These are phyloP conservation scores for Drosophila setosimentum DNA, from an alignment of 2,888 invertebrate species.

Conservation along the genomic window DNA sequence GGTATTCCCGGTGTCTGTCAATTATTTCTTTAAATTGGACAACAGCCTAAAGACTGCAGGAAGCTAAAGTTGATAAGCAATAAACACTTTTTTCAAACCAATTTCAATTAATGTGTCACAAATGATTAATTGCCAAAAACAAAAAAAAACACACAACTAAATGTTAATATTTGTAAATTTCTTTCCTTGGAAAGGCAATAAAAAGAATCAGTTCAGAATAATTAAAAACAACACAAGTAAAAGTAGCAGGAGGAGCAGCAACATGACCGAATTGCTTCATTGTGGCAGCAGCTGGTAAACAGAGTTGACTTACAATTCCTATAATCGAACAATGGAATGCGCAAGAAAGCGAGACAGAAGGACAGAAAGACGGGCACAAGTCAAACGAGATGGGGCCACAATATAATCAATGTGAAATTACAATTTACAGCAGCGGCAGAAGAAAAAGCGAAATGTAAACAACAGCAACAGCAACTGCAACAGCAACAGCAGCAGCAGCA, in stretches of 20 bases:
- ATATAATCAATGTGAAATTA: conserved; percentile 61
- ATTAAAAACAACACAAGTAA: conserved; percentile 36
- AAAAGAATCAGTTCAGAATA: conserved; percentile 33
- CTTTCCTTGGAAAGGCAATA: conserved; percentile 15
- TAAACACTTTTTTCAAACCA: background rate
- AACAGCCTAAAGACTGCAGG: background rate
- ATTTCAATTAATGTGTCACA: conserved; percentile 6
- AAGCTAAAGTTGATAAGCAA: background rate
- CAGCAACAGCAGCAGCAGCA: conserved; percentile 13
- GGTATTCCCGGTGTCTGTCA: background rate
- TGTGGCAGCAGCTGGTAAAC: conserved; percentile 63
- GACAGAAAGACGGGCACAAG: conserved; percentile 52
- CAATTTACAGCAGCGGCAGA: conserved; percentile 25
- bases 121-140: conserved; percentile 37
- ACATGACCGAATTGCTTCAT: conserved; percentile 60
- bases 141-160: no score
- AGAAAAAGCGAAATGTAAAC: conserved; percentile 53
- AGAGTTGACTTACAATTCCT: conserved; percentile 46
- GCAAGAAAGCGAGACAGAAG: background rate
- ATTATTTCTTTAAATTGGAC: background rate
- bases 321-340: conserved; percentile 35
- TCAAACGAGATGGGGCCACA: conserved; percentile 43
- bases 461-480: conserved; percentile 33
- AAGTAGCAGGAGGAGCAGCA: conserved; percentile 25
- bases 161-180: background rate